phyloP scores from a whole-genome alignment of 2,113 vertebrate species.

The Chionis minor region DNA sequence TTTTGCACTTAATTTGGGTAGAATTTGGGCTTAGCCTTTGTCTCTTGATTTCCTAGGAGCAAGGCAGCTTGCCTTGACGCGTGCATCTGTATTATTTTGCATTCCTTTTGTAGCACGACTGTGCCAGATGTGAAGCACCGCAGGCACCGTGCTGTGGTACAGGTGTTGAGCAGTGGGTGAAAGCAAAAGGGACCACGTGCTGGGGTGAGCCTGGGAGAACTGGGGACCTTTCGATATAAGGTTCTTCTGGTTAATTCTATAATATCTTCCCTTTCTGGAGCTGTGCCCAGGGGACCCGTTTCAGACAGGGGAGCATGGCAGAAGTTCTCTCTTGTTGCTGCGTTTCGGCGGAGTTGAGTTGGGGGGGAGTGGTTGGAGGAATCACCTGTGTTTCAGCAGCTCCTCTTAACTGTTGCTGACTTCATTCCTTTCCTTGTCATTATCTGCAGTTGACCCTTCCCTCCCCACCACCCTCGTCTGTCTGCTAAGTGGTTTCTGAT shows the following conservation, averaged over 20 bases:
- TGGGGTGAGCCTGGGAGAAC: neutral
- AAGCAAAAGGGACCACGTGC: fast-evolving
- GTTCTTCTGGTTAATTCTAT: neutral
- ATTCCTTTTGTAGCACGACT: neutral
- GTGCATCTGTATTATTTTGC: fast-evolving
- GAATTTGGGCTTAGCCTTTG: neutral
- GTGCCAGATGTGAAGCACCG: neutral
- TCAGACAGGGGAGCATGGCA: fast-evolving
- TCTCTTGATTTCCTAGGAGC: neutral
- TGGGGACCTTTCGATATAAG: too few relatives aligned
- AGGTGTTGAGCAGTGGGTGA: neutral
- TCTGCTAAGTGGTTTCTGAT: neutral
- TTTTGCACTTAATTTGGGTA: neutral
- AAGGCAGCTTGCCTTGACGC: fast-evolving
- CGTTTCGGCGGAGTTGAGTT: neutral
- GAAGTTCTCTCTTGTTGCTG: neutral
- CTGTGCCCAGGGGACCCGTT: neutral
- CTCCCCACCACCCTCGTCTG: neutral
- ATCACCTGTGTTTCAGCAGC: neutral
- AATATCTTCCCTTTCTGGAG: neutral
- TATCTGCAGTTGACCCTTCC: neutral
- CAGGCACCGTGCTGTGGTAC: fast-evolving
- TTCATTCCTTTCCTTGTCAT: neutral
- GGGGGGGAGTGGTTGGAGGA: neutral
- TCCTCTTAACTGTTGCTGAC: neutral